Evolutionary conservation across 2,797 vertebrate species (phyloP).

Genomic region (Pseudochirops cupreus): DNA sequence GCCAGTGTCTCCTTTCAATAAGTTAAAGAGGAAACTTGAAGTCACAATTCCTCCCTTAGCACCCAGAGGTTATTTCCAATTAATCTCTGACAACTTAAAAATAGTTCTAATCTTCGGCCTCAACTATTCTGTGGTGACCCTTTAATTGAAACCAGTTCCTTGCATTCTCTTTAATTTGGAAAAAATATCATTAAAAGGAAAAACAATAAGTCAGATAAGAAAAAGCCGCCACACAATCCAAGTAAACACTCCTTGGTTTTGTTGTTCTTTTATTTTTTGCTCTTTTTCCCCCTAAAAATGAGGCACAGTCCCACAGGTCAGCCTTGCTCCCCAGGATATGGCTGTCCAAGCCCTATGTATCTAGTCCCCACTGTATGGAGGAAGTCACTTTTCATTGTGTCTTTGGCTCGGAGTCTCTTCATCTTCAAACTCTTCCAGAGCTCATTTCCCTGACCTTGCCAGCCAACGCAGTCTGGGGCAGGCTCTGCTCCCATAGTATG

Average conservation of each 20-base stretch:
- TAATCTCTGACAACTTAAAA: conserved; percentile 67
- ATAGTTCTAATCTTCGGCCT: conserved; percentile 71
- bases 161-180: conserved; percentile 76
- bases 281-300: background rate
- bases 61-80: conserved; percentile 62
- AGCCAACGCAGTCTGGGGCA: background rate
- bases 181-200: conserved; percentile 72
- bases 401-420: background rate
- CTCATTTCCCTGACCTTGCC: background rate
- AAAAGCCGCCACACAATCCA: background rate
- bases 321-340: background rate
- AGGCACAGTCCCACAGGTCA: background rate
- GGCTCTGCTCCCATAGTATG: background rate
- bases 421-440: background rate
- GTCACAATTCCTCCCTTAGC: conserved; percentile 51
- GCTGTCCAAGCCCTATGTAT: background rate
- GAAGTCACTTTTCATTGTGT: background rate
- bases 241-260: background rate
- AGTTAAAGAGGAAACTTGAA: conserved; percentile 44
- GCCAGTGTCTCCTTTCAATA: conserved; percentile 4
- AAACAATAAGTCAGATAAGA: conserved; percentile 67
- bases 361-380: background rate
- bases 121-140: conserved; percentile 62
- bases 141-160: conserved; percentile 75
- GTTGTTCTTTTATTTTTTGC: background rate